A percentile compares a stretch with the other conserved stretches of the same genome.
Evolutionary conservation across 2,797 vertebrate species (phyloP).

Genomic region (Micropoecilia bifurca): DNA sequence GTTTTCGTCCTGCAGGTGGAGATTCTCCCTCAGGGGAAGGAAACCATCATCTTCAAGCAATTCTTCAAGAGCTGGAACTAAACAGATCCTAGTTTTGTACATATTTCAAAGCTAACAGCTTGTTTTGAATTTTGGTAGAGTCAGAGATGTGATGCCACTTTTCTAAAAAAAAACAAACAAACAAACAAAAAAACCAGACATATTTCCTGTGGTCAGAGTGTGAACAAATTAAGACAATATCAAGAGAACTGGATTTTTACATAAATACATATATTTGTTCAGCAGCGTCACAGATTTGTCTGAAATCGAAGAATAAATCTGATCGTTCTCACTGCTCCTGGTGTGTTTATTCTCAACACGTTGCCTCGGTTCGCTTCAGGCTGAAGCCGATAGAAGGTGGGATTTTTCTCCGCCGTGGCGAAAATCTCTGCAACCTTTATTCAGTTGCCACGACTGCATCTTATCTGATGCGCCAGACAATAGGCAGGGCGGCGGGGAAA

Average conservation of each 20-base stretch:
- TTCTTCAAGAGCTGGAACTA: constrained; percentile 92
- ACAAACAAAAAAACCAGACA: background rate
- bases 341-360: background rate
- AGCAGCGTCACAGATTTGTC: constrained; percentile 30
- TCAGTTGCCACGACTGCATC: constrained; percentile 1
- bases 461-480: background rate
- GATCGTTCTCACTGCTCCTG: constrained; percentile 26
- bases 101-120: constrained; percentile 51
- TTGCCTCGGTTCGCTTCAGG: background rate
- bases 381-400: background rate
- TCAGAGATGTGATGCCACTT: constrained; percentile 63
- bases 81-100: constrained; percentile 54
- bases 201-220: constrained; percentile 18
- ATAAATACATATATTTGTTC: constrained; percentile 44
- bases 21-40: constrained; percentile 89
- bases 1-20: constrained; percentile 82
- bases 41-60: constrained; percentile 93
- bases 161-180: constrained; percentile 43
- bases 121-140: constrained; percentile 31
- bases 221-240: constrained; percentile 11
- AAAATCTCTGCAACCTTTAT: background rate
- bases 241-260: constrained; percentile 20
- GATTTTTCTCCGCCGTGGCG: background rate
- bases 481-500: background rate
- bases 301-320: constrained; percentile 59